phyloP scores from a whole-genome alignment of 2,888 invertebrate genomes.

The Erpobdella octoculata region DNA sequence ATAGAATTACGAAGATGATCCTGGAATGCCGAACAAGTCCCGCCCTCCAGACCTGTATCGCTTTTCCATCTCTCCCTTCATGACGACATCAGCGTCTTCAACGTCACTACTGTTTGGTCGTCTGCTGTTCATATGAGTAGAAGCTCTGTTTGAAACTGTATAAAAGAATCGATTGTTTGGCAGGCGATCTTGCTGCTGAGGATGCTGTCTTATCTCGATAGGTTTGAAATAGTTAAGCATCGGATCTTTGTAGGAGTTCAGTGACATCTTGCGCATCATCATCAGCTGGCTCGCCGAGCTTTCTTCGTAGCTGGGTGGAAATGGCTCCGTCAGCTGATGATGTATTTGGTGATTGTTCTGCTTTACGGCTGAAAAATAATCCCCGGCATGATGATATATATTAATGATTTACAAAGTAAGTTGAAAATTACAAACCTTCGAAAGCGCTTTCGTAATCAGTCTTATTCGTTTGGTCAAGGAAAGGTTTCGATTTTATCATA shows the following conservation, averaged over 20 bases:
- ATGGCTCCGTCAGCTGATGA: background rate
- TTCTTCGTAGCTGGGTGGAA: background rate
- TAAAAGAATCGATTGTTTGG: slow-evolving; percentile 6
- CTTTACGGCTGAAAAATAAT: background rate
- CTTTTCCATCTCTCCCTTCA: slow-evolving; percentile 9
- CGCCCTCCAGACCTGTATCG: slow-evolving; percentile 3
- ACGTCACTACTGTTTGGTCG: slow-evolving; percentile 21
- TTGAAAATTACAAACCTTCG: background rate
- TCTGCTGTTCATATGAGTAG: background rate
- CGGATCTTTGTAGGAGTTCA: background rate
- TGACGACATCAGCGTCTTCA: slow-evolving; percentile 3
- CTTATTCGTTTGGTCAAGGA: background rate
- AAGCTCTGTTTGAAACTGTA: slow-evolving; percentile 20
- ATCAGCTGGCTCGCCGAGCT: slow-evolving; percentile 1
- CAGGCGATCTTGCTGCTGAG: background rate
- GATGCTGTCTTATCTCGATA: background rate
- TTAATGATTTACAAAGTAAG: background rate
- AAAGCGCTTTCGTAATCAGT: slow-evolving; percentile 3
- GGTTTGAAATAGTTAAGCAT: slow-evolving; percentile 11
- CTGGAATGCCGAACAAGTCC: too few species aligned
- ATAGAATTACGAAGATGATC: too few species aligned
- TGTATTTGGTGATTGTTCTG: background rate
- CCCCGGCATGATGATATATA: background rate
- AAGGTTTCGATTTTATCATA: slow-evolving; percentile 10
- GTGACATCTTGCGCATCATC: slow-evolving; percentile 13